These are phyloP conservation scores for Vombatus ursinus DNA, from an alignment of 2,113 vertebrate genomes.

Conservation along the genomic window DNA sequence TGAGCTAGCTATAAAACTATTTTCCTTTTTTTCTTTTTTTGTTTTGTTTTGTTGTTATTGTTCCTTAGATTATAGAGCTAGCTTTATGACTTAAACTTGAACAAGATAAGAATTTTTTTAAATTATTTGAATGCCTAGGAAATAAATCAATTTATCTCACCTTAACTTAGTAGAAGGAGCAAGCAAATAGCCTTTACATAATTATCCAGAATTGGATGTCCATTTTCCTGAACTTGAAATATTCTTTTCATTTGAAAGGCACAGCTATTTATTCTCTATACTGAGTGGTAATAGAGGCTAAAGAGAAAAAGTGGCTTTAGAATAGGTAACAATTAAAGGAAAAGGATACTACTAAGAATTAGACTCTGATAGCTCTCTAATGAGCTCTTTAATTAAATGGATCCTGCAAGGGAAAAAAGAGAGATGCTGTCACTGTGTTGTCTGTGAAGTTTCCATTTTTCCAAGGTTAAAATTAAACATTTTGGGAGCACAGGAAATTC, in stretches of 20 bases:
- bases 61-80: constrained; percentile 67
- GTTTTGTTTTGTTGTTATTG: not conserved
- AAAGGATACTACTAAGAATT: not conserved
- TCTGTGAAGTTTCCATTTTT: not conserved
- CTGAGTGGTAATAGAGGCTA: not conserved
- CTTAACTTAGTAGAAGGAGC: constrained; percentile 46
- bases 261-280: constrained; percentile 1
- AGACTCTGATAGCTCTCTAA: not conserved
- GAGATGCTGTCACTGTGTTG: not conserved
- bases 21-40: constrained; percentile 59
- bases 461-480: not conserved
- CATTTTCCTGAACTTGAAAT: constrained; percentile 47
- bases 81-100: constrained; percentile 64
- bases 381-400: not conserved
- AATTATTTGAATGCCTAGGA: constrained; percentile 56
- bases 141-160: constrained; percentile 73
- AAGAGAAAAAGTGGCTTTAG: constrained; percentile 54
- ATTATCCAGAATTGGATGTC: constrained; percentile 14
- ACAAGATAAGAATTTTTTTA: constrained; percentile 68
- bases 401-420: not conserved
- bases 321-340: constrained; percentile 13
- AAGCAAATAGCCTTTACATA: constrained; percentile 45
- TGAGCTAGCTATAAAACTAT: constrained; percentile 65
- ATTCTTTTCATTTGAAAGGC: constrained; percentile 46
- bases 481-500: fast-evolving